Base-by-base conservation (phyloP, 2,888 invertebrate genomes). In the Archips crataeganus region DNA sequence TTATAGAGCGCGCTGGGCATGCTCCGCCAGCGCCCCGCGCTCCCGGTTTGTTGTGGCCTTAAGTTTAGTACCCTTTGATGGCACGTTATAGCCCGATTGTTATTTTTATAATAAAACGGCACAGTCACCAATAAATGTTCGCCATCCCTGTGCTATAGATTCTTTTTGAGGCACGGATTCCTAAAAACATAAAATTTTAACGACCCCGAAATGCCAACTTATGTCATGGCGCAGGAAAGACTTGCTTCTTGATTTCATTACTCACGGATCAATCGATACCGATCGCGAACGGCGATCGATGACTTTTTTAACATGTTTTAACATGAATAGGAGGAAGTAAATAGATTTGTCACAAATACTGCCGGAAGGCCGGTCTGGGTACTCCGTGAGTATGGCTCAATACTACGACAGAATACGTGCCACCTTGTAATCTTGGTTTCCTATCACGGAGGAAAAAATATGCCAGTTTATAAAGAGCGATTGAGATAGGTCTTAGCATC, bases 321-420 rank as follows among this genome's bases (percentile, higher is more conserved):
- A 62, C 23, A 62, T 11, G 2, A 42, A 62, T 23, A 45, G n/a
- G 62, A 62, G 62, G 62, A 62, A 54, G 54, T 23, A n/a, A 62
- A 62, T 23, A n/a, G 62, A 45, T 62, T 62, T 45, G 42, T 23
- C 42, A 62, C 62, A 62, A 62, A 42, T 62, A 42, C 23, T 39
- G 32, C 36, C 61, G 61, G 61, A 61, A 61, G 61, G 49, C 49
- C 49, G 5, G 59, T 34, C 11, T 10, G 1, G 15, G 57, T 15
- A 10, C 3, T 60, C 59, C 11, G 59, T 49, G 49, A 49, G 54
- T 54, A 54, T 23, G 54, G 6, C 11, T 8, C 42, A 3, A 62
- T 45, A 23, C 23, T 23, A 11, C 62, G 62, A 62, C 32, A 42
- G 45, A 62, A 23, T 62, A 62, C 62, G 62, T 62, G 62, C 62